Evolutionary conservation across 2,888 invertebrate species (phyloP).

Genomic region (Deilephila porcellus): DNA sequence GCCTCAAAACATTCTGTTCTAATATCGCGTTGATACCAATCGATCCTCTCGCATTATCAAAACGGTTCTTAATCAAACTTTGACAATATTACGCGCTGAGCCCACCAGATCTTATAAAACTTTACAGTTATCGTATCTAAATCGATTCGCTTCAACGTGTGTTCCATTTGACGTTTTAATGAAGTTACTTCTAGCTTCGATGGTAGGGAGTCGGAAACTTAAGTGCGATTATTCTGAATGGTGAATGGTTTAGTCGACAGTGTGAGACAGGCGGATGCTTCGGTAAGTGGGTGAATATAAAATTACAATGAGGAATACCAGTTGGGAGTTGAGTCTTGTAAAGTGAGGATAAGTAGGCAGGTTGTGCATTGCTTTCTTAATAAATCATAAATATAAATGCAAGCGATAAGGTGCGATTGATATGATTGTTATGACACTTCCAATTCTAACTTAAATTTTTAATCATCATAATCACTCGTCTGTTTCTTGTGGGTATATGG

Average conservation of each 20-base stretch:
- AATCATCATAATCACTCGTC: too few species aligned
- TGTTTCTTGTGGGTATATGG: too few species aligned
- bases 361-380: too few species aligned
- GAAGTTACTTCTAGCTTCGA: background rate
- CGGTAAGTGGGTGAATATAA: background rate
- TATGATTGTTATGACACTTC: too few species aligned
- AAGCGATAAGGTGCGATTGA: too few species aligned
- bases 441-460: too few species aligned
- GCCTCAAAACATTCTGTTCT: background rate
- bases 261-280: background rate
- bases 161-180: constrained; percentile 7
- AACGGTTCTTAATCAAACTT: constrained; percentile 14
- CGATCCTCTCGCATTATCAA: constrained; percentile 6
- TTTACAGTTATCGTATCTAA: background rate
- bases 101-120: constrained; percentile 1
- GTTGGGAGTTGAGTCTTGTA: too few species aligned
- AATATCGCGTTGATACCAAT: constrained; percentile 16
- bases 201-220: background rate
- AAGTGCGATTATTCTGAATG: background rate
- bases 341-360: too few species aligned
- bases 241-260: constrained; percentile 2
- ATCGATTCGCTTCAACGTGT: background rate
- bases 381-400: too few species aligned
- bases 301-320: background rate
- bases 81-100: background rate